Conservation (phyloP, 2,888 invertebrate species). For the Gisinianus flammeolus region DNA sequence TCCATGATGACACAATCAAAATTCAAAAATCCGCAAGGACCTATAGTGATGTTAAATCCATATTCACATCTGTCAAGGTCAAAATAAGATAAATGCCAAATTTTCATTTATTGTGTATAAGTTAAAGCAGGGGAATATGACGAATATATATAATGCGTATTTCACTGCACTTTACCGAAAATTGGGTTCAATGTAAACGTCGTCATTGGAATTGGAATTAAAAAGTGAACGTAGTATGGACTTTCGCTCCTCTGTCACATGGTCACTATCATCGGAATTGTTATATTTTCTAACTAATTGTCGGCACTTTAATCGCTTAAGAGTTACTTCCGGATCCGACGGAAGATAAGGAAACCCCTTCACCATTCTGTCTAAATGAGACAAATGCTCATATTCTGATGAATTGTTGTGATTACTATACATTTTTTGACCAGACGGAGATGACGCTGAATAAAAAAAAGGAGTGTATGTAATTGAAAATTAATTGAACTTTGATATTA, state of each 20-base stretch:
- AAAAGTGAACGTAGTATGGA: constrained; percentile 22
- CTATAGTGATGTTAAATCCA: constrained; percentile 35
- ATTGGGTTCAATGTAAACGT: constrained; percentile 44
- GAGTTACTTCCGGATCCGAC: constrained; percentile 21
- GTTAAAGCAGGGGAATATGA: too few relatives aligned
- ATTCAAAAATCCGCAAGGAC: constrained; percentile 50
- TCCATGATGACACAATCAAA: constrained; percentile 50
- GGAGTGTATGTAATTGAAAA: too few relatives aligned
- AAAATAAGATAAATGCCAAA: too few relatives aligned
- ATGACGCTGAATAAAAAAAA: too few relatives aligned
- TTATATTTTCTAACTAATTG: constrained; percentile 32
- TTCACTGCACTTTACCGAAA: too few relatives aligned
- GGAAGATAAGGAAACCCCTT: constrained; percentile 33
- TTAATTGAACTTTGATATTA: too few relatives aligned
- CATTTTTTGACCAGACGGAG: too few relatives aligned
- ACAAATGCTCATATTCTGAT: constrained; percentile 47
- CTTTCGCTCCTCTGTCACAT: constrained; percentile 1
- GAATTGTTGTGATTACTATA: too few relatives aligned
- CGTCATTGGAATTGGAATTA: constrained; percentile 20
- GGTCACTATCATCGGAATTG: constrained; percentile 23
- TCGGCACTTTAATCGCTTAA: not conserved
- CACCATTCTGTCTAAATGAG: constrained; percentile 50
- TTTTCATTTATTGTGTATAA: too few relatives aligned
- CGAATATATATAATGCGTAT: too few relatives aligned
- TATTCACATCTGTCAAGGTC: constrained; percentile 36